Conservation (phyloP, 2,888 invertebrate genomes). For the Odontocerum albicorne region DNA sequence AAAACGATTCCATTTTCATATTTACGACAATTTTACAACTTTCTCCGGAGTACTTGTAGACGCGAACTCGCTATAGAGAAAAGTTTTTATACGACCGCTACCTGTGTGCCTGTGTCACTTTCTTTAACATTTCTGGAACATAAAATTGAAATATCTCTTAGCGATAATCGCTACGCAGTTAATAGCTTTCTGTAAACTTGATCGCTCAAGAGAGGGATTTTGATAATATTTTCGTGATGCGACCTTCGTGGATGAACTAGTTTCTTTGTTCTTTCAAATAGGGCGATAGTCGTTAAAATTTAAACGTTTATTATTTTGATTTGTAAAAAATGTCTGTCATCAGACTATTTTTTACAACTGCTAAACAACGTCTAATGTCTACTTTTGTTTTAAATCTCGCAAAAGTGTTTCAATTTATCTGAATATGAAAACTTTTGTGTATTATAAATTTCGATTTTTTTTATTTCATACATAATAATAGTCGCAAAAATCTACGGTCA, state of each 20-base stretch:
- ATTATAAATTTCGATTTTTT: too few relatives aligned
- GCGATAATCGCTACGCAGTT: constrained; percentile 24
- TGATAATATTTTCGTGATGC: too few relatives aligned
- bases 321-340: too few relatives aligned
- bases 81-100: constrained; percentile 33
- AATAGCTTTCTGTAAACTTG: constrained; percentile 14
- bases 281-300: too few relatives aligned
- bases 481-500: too few relatives aligned
- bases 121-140: constrained; percentile 19
- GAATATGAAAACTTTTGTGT: too few relatives aligned
- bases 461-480: too few relatives aligned
- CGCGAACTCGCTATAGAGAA: constrained; percentile 33
- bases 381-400: not conserved
- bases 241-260: too few relatives aligned
- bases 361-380: not conserved
- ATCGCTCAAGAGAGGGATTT: too few relatives aligned
- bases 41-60: constrained; percentile 28
- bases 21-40: constrained; percentile 37
- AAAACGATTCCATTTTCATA: constrained; percentile 37
- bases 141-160: constrained; percentile 32
- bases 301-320: too few relatives aligned
- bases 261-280: too few relatives aligned
- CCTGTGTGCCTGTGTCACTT: constrained; percentile 14
- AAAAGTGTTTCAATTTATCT: too few relatives aligned
- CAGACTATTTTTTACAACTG: not conserved